phyloP scores from a whole-genome alignment of 2,797 vertebrate genomes.

The Anguilla pacifica region DNA sequence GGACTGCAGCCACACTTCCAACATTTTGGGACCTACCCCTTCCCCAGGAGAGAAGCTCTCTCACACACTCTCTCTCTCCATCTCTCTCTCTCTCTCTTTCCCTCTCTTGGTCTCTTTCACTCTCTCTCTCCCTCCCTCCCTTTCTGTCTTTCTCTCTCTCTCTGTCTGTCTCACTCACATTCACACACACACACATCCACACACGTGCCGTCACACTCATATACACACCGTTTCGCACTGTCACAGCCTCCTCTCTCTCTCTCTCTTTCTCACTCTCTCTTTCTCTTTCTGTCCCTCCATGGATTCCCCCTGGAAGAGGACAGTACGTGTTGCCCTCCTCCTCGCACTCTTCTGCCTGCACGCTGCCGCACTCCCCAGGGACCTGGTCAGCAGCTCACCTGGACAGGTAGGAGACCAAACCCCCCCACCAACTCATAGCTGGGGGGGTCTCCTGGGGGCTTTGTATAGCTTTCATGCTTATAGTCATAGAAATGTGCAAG shows the following conservation, averaged over 20 bases:
- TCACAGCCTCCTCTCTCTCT: background rate
- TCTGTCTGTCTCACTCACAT: background rate
- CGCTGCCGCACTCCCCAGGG: background rate
- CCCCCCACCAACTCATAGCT: background rate
- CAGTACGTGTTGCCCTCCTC: background rate
- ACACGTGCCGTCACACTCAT: background rate
- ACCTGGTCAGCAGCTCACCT: background rate
- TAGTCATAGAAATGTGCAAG: background rate
- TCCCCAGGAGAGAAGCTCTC: background rate
- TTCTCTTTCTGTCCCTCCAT: background rate
- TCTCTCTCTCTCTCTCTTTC: background rate
- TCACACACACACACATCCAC: background rate
- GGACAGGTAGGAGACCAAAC: background rate
- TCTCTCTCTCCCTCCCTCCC: background rate
- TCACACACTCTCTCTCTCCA: background rate
- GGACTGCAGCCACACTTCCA: constrained; percentile 6
- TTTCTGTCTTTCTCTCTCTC: background rate
- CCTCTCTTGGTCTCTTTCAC: background rate
- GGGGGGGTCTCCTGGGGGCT: background rate
- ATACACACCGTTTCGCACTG: background rate
- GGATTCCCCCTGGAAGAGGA: constrained; percentile 2
- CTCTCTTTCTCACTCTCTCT: background rate
- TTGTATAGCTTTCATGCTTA: background rate
- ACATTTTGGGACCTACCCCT: background rate
- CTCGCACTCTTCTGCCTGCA: background rate